A percentile compares a stretch with the other conserved stretches of the same genome.
phyloP scores from a whole-genome alignment of 2,797 vertebrate genomes.

The Agapornis canus region DNA sequence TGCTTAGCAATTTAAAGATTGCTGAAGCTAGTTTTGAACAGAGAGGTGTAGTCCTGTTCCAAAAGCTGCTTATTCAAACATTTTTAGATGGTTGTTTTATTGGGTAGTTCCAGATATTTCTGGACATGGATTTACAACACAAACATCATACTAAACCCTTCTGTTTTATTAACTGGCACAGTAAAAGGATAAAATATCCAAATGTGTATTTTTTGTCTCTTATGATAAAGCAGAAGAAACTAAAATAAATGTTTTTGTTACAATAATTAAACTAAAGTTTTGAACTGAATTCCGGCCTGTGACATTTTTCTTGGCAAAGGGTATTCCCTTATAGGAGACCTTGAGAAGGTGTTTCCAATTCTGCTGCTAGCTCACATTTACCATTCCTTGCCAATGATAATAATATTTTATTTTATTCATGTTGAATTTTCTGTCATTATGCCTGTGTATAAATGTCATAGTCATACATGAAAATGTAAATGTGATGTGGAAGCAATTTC shows the following conservation, averaged over 20 bases:
- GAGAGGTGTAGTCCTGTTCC: not conserved
- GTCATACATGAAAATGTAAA: constrained; percentile 37
- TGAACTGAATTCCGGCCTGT: constrained; percentile 41
- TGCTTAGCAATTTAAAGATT: constrained; percentile 31
- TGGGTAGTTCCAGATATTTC: constrained; percentile 44
- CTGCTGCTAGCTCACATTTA: constrained; percentile 71
- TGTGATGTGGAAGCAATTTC: constrained; percentile 16
- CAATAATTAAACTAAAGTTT: constrained; percentile 61
- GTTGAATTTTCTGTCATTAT: constrained; percentile 43
- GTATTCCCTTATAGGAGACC: constrained; percentile 49
- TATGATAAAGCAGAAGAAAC: constrained; percentile 36
- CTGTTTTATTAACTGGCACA: constrained; percentile 48
- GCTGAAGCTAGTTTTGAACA: constrained; percentile 29
- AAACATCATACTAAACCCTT: constrained; percentile 41
- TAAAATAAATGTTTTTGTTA: constrained; percentile 63
- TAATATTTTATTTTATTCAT: constrained; percentile 28
- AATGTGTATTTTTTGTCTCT: constrained; percentile 41
- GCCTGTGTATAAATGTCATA: constrained; percentile 5
- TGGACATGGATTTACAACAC: constrained; percentile 36
- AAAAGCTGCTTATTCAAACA: constrained; percentile 45
- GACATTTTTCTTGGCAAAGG: constrained; percentile 85
- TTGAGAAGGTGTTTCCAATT: constrained; percentile 76
- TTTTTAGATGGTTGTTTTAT: constrained; percentile 56
- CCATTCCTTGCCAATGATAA: constrained; percentile 71
- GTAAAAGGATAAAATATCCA: constrained; percentile 52